phyloP scores from a whole-genome alignment of 2,797 vertebrate genomes.

The Acipenser ruthenus region DNA sequence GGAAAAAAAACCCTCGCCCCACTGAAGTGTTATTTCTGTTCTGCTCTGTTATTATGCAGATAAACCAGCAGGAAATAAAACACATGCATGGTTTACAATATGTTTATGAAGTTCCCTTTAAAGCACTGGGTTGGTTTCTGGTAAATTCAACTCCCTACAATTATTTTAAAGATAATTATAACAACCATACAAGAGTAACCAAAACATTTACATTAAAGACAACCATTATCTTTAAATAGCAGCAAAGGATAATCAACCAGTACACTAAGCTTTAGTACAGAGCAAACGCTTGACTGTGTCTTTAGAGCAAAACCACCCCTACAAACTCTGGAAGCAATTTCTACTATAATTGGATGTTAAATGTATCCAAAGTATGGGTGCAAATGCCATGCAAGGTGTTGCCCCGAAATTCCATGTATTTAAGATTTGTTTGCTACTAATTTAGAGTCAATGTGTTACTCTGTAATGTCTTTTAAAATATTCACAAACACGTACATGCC shows the following conservation, averaged over 20 bases:
- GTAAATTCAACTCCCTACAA: neutral
- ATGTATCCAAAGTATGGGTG: neutral
- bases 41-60: no score
- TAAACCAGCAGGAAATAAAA: no score
- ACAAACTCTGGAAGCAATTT: neutral
- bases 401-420: neutral
- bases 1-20: no score
- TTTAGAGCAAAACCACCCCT: neutral
- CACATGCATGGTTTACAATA: no score
- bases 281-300: neutral
- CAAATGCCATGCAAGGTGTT: neutral
- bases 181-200: neutral
- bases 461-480: no score
- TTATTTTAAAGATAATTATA: neutral
- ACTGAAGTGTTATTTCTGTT: no score
- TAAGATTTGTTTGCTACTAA: neutral
- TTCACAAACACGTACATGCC: no score
- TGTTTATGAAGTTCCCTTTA: no score
- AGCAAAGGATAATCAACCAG: neutral
- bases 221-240: neutral
- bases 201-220: conserved; percentile 1
- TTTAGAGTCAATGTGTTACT: neutral
- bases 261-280: neutral
- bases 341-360: neutral
- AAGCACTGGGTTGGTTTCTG: no score